phyloP scores from a whole-genome alignment of 2,888 invertebrate genomes.

The Metopia argyrocephala region DNA sequence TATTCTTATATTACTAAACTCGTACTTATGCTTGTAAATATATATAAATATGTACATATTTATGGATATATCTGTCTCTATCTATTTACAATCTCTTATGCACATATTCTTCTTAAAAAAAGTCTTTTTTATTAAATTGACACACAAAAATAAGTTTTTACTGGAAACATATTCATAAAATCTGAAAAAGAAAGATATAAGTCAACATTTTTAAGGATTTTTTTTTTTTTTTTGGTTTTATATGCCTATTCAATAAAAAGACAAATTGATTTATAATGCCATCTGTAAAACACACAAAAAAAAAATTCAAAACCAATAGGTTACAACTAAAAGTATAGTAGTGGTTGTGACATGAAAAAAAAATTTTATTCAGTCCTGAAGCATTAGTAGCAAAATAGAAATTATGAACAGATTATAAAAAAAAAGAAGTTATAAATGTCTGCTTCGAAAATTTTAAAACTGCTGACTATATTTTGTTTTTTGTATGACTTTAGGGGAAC shows the following conservation, averaged over 20 bases:
- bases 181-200: background rate
- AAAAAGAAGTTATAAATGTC: conserved; percentile 17
- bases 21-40: too few relatives aligned
- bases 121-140: conserved; percentile 49
- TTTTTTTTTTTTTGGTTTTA: too few relatives aligned
- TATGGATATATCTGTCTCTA: too few relatives aligned
- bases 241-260: conserved; percentile 49
- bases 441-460: conserved; percentile 9
- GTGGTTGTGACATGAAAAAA: conserved; percentile 24
- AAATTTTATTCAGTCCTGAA: too few relatives aligned
- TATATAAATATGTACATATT: too few relatives aligned
- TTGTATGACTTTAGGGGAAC: too few relatives aligned
- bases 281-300: conserved; percentile 44
- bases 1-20: too few relatives aligned
- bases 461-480: conserved; percentile 34
- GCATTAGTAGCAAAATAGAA: conserved; percentile 1
- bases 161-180: background rate
- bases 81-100: too few relatives aligned
- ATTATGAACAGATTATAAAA: conserved; percentile 2
- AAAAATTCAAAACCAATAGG: conserved; percentile 42
- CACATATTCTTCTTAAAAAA: background rate
- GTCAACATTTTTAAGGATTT: conserved; percentile 31
- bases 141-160: conserved; percentile 35
- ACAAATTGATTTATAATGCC: conserved; percentile 65
- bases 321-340: background rate